Conservation (phyloP, 2,113 vertebrate genomes). For the Microtus montanus region DNA sequence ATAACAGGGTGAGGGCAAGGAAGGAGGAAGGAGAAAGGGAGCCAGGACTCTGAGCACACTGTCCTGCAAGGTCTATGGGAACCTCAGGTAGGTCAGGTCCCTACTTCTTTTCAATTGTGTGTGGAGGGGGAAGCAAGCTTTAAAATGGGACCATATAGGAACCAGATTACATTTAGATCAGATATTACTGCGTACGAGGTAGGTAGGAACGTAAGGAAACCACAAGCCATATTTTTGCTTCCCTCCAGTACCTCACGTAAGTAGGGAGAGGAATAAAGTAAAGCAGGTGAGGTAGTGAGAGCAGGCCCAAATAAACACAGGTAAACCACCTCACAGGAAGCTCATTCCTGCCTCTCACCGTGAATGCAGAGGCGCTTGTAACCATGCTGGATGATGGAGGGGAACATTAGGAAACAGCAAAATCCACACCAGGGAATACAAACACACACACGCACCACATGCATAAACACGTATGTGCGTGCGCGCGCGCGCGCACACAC, state of each 20-base stretch:
- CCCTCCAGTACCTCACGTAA: not conserved
- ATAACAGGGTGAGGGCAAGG: not conserved
- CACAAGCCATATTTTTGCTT: not conserved
- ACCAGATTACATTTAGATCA: conserved; percentile 4
- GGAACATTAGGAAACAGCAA: not conserved
- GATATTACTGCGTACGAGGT: not conserved
- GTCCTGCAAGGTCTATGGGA: not conserved
- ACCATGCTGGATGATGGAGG: not conserved
- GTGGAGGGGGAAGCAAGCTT: not conserved
- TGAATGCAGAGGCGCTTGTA: not conserved
- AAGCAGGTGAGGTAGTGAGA: not conserved
- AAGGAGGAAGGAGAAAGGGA: not conserved
- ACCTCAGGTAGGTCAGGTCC: not conserved
- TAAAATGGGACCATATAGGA: not conserved
- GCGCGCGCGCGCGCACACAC: not conserved
- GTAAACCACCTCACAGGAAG: not conserved
- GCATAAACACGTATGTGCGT: not conserved
- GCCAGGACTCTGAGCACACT: not conserved
- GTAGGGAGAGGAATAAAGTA: not conserved
- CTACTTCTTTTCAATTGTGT: not conserved
- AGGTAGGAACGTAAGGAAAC: not conserved
- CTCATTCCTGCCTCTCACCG: not conserved
- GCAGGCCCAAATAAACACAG: not conserved
- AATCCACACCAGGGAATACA: not conserved
- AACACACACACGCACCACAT: not conserved